Evolutionary conservation across 2,888 invertebrate genomes (phyloP).

Genomic region (Ichneumoninae sp.): DNA sequence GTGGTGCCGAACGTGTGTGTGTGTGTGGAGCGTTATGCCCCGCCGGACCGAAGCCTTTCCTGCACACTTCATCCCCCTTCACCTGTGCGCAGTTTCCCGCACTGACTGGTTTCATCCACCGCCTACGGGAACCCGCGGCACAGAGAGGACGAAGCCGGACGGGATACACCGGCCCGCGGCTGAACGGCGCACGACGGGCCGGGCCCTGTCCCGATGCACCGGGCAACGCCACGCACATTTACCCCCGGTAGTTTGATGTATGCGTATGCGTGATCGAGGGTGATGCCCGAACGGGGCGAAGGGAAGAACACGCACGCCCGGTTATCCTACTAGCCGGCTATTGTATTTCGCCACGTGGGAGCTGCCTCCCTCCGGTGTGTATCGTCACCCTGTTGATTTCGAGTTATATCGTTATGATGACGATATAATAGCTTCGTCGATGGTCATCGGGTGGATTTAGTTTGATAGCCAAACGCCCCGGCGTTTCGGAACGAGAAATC

Average conservation of each 20-base stretch:
- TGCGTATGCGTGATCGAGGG: constrained; percentile 50
- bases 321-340: constrained; percentile 65
- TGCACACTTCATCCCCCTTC: constrained; percentile 19
- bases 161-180: constrained; percentile 36
- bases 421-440: constrained; percentile 82
- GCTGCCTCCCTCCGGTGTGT: constrained; percentile 68
- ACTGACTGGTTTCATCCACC: constrained; percentile 56
- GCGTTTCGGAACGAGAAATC: constrained; percentile 58
- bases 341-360: constrained; percentile 81
- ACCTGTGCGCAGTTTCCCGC: constrained; percentile 42
- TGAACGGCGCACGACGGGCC: constrained; percentile 17
- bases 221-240: constrained; percentile 28
- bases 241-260: constrained; percentile 15
- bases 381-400: constrained; percentile 83
- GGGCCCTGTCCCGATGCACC: constrained; percentile 11
- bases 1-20: background rate
- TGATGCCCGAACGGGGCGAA: constrained; percentile 57
- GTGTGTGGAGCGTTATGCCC: background rate
- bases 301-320: constrained; percentile 40
- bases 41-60: background rate
- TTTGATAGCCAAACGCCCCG: constrained; percentile 71
- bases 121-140: constrained; percentile 42
- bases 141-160: constrained; percentile 42
- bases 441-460: constrained; percentile 77
- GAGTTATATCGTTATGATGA: constrained; percentile 84